These are phyloP conservation scores for Cirrhinus mrigala DNA, from an alignment of 2,797 vertebrate genomes.

Conservation along the genomic window DNA sequence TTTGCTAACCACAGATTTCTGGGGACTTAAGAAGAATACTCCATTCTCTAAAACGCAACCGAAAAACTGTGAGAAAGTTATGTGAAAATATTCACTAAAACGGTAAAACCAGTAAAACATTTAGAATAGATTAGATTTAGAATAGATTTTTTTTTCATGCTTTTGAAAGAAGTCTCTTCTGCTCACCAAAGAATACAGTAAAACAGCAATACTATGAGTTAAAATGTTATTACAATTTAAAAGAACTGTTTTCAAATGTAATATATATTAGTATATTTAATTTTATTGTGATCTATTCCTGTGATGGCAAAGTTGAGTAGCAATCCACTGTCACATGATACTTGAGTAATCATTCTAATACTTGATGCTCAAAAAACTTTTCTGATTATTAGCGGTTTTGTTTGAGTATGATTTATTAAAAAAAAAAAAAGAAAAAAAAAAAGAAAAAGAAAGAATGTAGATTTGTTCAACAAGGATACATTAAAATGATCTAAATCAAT, in stretches of 20 bases:
- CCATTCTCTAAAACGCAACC: conserved; percentile 44
- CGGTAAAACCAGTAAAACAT: background rate
- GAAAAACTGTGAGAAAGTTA: background rate
- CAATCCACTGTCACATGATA: too few species aligned
- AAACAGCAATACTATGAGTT: too few species aligned
- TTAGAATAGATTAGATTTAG: too few species aligned
- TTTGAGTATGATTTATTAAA: too few species aligned
- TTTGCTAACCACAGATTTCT: conserved; percentile 58
- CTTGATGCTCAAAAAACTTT: background rate
- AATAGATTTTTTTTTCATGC: too few species aligned
- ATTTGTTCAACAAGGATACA: background rate
- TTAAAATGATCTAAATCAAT: background rate
- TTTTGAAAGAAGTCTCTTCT: background rate
- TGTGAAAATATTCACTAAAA: background rate
- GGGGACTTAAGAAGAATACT: conserved; percentile 51
- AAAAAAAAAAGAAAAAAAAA: too few species aligned
- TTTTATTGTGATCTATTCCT: too few species aligned
- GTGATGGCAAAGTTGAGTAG: too few species aligned
- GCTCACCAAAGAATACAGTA: background rate
- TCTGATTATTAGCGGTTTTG: background rate
- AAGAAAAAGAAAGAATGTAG: background rate
- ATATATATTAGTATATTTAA: too few species aligned
- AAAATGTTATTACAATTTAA: too few species aligned
- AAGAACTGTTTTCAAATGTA: too few species aligned
- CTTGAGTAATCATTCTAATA: too few species aligned